These are phyloP conservation scores for Drosophila glabriapex DNA, from an alignment of 2,888 invertebrate genomes.

Conservation along the genomic window DNA sequence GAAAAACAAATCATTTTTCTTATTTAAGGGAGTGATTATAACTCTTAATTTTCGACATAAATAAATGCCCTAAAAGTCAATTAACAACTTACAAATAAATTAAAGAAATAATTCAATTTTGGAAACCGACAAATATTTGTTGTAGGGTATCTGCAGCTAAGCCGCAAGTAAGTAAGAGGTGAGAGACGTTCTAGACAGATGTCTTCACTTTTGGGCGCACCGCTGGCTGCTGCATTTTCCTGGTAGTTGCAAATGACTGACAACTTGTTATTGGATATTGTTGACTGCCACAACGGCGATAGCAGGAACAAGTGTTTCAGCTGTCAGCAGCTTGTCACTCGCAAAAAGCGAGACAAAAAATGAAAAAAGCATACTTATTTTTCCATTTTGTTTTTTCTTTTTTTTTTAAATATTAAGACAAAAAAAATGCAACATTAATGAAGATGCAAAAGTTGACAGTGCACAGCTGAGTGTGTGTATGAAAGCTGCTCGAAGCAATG, in stretches of 20 bases:
- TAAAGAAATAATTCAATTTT: not conserved
- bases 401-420: not conserved
- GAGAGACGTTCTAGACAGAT: slow-evolving; percentile 20
- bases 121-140: not conserved
- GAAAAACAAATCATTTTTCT: not conserved
- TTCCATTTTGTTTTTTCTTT: not conserved
- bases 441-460: slow-evolving; percentile 81
- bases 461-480: slow-evolving; percentile 44
- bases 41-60: not conserved
- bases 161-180: not conserved
- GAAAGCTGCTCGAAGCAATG: slow-evolving; percentile 57
- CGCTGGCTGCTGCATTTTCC: slow-evolving; percentile 43
- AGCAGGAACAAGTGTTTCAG: slow-evolving; percentile 41
- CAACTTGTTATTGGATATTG: slow-evolving; percentile 69
- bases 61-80: not conserved
- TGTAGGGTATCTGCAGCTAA: slow-evolving; percentile 3
- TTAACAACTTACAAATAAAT: not conserved
- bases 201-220: slow-evolving; percentile 8
- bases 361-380: not conserved
- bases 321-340: slow-evolving; percentile 58
- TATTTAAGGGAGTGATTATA: not conserved
- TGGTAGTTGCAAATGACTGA: slow-evolving; percentile 57
- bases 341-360: slow-evolving; percentile 44
- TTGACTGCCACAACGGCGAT: slow-evolving; percentile 56
- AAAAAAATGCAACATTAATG: slow-evolving; percentile 67